These are phyloP conservation scores for Euwallacea similis DNA, from an alignment of 1,140 invertebrate genomes.

Conservation along the genomic window DNA sequence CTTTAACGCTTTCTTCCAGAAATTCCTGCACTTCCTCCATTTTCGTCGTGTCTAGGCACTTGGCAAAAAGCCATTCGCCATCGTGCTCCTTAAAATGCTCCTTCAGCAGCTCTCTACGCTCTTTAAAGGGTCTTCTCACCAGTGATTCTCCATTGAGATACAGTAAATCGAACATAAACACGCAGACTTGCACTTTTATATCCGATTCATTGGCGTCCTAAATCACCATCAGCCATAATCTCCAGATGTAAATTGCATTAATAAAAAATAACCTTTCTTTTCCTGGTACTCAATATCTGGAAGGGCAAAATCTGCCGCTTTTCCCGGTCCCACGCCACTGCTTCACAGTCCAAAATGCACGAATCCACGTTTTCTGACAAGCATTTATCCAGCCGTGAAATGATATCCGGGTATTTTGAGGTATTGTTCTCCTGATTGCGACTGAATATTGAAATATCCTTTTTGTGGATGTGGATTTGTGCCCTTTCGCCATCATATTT, in stretches of 20 bases:
- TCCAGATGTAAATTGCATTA: not conserved
- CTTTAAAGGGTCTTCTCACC: constrained; percentile 76
- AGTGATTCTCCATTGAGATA: constrained; percentile 91
- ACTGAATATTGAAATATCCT: constrained; percentile 83
- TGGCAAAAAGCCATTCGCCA: constrained; percentile 89
- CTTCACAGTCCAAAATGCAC: constrained; percentile 95
- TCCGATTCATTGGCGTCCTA: constrained; percentile 84
- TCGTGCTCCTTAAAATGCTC: constrained; percentile 76
- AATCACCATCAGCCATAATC: not conserved
- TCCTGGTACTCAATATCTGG: constrained; percentile 94
- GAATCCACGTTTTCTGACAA: constrained; percentile 68
- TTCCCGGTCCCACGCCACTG: constrained; percentile 93
- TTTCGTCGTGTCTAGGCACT: constrained; percentile 76
- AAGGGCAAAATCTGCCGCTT: constrained; percentile 94
- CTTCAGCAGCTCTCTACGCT: constrained; percentile 74
- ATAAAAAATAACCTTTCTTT: constrained; percentile 75
- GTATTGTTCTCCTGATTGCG: constrained; percentile 99
- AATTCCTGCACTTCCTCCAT: constrained; percentile 94
- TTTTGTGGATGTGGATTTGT: constrained; percentile 80
- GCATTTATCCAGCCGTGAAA: constrained; percentile 69
- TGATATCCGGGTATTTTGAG: constrained; percentile 96
- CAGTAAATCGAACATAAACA: constrained; percentile 97
- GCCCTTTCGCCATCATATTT: constrained; percentile 99
- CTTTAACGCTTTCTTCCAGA: constrained; percentile 92
- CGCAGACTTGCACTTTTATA: constrained; percentile 96